Percentiles rank a stretch among this genome's conserved stretches.
Conservation (phyloP, 2,113 vertebrate genomes). For the Motacilla tschutschensis region DNA sequence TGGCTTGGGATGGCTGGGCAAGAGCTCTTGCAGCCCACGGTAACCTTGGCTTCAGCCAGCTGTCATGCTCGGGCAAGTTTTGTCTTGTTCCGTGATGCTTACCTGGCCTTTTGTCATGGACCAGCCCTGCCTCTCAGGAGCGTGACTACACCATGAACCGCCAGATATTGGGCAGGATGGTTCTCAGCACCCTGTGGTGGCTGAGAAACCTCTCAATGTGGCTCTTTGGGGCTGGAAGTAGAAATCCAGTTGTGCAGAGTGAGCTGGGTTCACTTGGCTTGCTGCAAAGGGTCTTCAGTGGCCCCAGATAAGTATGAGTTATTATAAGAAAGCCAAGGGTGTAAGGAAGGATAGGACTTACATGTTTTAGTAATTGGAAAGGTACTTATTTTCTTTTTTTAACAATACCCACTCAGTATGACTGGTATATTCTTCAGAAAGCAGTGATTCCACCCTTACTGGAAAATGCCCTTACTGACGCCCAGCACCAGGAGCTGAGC, state of each 20-base stretch:
- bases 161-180: background rate
- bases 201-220: rapidly evolving
- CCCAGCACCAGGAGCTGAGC: background rate
- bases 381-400: background rate
- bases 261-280: background rate
- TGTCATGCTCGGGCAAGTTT: background rate
- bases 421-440: background rate
- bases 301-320: background rate
- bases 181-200: background rate
- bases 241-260: background rate
- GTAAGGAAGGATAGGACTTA: background rate
- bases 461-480: rapidly evolving
- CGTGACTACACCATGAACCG: background rate
- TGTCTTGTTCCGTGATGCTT: background rate
- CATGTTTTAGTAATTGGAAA: background rate
- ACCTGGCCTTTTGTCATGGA: background rate
- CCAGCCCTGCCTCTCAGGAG: background rate
- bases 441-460: rapidly evolving
- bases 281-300: background rate
- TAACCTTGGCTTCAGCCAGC: constrained; percentile 13
- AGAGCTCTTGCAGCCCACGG: background rate
- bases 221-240: background rate
- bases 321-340: background rate
- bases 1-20: background rate
- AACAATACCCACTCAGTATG: background rate